Evolutionary conservation across 2,797 vertebrate genomes (phyloP), one percentile per base, ranked within the genome.

Genomic region (Amniataba percoides): DNA sequence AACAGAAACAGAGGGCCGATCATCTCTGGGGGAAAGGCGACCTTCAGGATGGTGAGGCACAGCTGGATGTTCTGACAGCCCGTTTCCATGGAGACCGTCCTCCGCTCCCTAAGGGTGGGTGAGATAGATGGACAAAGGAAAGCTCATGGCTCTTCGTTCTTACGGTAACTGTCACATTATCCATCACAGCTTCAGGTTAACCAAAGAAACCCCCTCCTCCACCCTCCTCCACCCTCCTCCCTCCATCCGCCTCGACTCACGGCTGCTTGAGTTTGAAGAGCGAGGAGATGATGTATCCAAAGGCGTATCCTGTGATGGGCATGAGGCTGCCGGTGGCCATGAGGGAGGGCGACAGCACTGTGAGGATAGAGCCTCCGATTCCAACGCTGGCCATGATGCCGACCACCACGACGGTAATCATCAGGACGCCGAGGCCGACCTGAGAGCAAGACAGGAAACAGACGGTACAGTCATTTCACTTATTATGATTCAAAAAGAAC

Each of bases 41-140:
- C 36, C 58, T 96, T 96, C 85, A 97, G 90, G 40, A 97, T 90
- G 46, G 95, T 85, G 0, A 57, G 27, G 75, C 95, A 95, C 71
- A 97, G 84, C 19, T 95, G 92, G 51, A 80, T 0, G 1, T 97
- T 97, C 91, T 97, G 97, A 82, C 95, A 97, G 75, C 95, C 96
- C 0, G 95, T 97, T 87, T 96, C 96, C 89, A 96, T 92, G 66
- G 95, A 91, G 60, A 96, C 72, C 0, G 96, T 95, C 79, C 84
- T 84, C 21, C 92, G 92, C 84, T 95, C 93, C 36, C 95, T 97
- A 81, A 27, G 39, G 56, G 19, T 7, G 23, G n/a, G 12, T 39
- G 4, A 7, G 12, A 65, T 8, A 46, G 43, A 48, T 13, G 52
- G 23, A 60, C 59, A 43, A 65, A 78, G 49, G 55, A 36, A 82